These are phyloP conservation scores for Zygothrica quintamaculata DNA, from an alignment of 2,888 invertebrate genomes.

Conservation along the genomic window DNA sequence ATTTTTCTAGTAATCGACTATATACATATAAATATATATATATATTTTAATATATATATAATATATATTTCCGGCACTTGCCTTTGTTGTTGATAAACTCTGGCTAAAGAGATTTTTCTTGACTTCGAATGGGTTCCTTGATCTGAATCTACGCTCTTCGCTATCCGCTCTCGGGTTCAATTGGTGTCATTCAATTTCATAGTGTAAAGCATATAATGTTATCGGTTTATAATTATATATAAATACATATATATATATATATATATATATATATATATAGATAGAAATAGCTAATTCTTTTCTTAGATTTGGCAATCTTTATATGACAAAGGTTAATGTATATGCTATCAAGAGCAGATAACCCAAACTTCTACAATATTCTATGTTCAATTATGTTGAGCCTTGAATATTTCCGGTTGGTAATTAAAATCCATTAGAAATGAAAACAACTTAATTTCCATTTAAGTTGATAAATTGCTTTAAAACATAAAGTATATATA, in stretches of 20 bases:
- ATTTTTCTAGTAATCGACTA: constrained; percentile 9
- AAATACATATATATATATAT: too few relatives aligned
- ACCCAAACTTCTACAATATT: constrained; percentile 41
- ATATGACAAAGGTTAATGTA: constrained; percentile 48
- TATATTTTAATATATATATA: constrained; percentile 16
- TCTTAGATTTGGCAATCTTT: constrained; percentile 40
- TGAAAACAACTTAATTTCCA: too few relatives aligned
- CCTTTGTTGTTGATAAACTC: constrained; percentile 35
- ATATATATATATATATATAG: too few relatives aligned
- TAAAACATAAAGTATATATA: too few relatives aligned
- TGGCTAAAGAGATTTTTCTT: constrained; percentile 5
- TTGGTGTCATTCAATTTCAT: constrained; percentile 22
- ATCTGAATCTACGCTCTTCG: constrained; percentile 23
- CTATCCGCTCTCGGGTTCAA: constrained; percentile 39
- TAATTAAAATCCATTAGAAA: constrained; percentile 27
- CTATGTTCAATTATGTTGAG: neutral
- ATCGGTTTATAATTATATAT: constrained; percentile 23
- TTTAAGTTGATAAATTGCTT: too few relatives aligned
- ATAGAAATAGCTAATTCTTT: constrained; percentile 25
- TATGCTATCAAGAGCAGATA: constrained; percentile 56
- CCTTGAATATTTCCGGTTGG: constrained; percentile 69
- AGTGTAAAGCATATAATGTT: constrained; percentile 53
- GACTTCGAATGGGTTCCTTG: constrained; percentile 23
- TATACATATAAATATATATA: too few relatives aligned
- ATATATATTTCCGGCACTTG: constrained; percentile 65